These are phyloP conservation scores for Saccostrea glomerata DNA, from an alignment of 1,140 invertebrate genomes.

Conservation along the genomic window DNA sequence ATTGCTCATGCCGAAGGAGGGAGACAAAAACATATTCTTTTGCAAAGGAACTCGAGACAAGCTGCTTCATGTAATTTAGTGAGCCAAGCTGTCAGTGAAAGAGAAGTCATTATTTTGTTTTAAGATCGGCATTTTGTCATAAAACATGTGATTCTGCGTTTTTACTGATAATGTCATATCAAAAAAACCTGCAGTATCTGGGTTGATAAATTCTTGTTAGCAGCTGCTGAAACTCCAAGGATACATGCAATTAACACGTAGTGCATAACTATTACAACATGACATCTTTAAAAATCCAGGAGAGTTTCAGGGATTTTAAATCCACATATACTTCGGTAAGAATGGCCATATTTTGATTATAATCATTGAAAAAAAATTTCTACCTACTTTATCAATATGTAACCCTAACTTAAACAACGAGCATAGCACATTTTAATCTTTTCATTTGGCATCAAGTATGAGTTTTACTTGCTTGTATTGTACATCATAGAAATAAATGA, in stretches of 20 bases:
- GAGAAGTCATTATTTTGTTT: not conserved
- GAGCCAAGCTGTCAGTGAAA: slow-evolving; percentile 19
- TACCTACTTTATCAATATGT: no score
- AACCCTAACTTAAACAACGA: no score
- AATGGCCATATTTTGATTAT: not conserved
- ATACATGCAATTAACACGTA: not conserved
- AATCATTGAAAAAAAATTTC: no score
- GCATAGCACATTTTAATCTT: no score
- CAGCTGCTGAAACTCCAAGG: slow-evolving; percentile 1
- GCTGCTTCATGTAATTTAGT: slow-evolving; percentile 16
- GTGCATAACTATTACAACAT: not conserved
- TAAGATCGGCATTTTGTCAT: slow-evolving; percentile 21
- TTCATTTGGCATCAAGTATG: no score
- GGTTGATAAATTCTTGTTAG: slow-evolving; percentile 13
- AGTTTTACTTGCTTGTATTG: no score
- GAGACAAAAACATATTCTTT: not conserved
- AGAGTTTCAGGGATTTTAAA: slow-evolving; percentile 34
- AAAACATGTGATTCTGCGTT: slow-evolving; percentile 16
- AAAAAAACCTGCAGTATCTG: not conserved
- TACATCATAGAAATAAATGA: no score
- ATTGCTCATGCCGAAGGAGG: not conserved
- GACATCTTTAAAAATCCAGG: slow-evolving; percentile 40
- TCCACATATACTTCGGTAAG: slow-evolving; percentile 22
- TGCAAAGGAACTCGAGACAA: slow-evolving; percentile 10
- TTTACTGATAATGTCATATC: not conserved